Percentiles rank a stretch among this genome's conserved stretches.
These are phyloP conservation scores for Vireo griseus DNA, from an alignment of 2,797 vertebrate genomes.

Conservation along the genomic window DNA sequence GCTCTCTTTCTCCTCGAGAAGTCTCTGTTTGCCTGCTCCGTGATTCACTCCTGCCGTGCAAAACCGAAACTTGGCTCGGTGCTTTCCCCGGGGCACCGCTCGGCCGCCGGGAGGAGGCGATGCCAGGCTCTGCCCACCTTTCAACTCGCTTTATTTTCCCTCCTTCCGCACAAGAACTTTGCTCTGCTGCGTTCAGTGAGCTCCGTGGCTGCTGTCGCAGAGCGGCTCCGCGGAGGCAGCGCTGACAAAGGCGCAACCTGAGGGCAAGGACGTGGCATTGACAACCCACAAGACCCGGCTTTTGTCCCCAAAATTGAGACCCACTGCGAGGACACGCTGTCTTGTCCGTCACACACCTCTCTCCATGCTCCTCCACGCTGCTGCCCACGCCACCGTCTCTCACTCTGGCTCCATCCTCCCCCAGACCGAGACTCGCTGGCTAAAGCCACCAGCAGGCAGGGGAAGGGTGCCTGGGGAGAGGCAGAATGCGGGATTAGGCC, in stretches of 20 bases:
- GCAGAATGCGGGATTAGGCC: background rate
- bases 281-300: background rate
- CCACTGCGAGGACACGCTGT: rapidly evolving
- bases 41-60: background rate
- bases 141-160: background rate
- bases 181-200: background rate
- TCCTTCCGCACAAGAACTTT: rapidly evolving
- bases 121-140: background rate
- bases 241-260: too few relatives aligned
- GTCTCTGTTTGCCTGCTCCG: background rate
- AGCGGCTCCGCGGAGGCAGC: background rate
- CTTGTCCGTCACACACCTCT: background rate
- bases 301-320: background rate
- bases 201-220: background rate
- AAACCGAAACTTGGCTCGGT: background rate
- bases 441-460: background rate
- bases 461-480: background rate
- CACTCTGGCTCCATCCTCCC: background rate
- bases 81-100: background rate
- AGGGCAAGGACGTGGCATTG: rapidly evolving
- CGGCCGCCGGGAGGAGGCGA: background rate
- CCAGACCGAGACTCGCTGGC: rapidly evolving
- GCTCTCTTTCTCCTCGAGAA: background rate
- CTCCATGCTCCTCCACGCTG: background rate
- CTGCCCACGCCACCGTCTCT: rapidly evolving